Percentiles rank a stretch among this genome's conserved stretches.
Conservation (phyloP, 2,113 vertebrate genomes). For the Salvelinus sp. region DNA sequence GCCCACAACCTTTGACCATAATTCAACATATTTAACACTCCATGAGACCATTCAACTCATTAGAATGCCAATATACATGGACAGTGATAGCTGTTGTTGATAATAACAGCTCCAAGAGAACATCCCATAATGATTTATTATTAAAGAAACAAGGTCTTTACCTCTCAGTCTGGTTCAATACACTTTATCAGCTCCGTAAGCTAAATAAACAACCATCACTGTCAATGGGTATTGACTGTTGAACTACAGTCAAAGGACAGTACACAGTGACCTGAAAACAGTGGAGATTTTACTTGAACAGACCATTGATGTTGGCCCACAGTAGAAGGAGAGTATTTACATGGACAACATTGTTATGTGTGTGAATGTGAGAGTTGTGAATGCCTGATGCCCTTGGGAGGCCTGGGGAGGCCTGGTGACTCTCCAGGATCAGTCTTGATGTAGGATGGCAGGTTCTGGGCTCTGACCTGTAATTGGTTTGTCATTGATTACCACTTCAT, state of each 20-base stretch:
- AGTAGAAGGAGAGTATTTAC: not conserved
- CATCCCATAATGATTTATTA: too few relatives aligned
- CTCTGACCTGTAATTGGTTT: not conserved
- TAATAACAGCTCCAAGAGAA: too few relatives aligned
- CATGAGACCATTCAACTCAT: too few relatives aligned
- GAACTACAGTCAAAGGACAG: not conserved
- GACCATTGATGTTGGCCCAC: not conserved
- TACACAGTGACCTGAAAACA: not conserved
- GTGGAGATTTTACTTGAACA: not conserved
- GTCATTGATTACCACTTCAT: too few relatives aligned
- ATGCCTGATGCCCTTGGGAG: not conserved
- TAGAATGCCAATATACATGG: too few relatives aligned
- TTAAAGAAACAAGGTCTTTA: too few relatives aligned
- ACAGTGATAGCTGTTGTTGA: too few relatives aligned
- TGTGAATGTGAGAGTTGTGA: not conserved
- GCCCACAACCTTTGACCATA: not conserved
- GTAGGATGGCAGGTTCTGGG: not conserved
- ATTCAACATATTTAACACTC: not conserved
- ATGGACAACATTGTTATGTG: not conserved
- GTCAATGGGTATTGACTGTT: not conserved
- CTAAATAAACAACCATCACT: not conserved
- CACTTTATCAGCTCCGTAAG: too few relatives aligned
- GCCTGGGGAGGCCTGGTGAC: not conserved
- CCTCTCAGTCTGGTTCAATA: too few relatives aligned
- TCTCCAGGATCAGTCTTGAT: not conserved